Conservation (phyloP, 2,797 vertebrate species). For the Catostomus latipinnis region DNA sequence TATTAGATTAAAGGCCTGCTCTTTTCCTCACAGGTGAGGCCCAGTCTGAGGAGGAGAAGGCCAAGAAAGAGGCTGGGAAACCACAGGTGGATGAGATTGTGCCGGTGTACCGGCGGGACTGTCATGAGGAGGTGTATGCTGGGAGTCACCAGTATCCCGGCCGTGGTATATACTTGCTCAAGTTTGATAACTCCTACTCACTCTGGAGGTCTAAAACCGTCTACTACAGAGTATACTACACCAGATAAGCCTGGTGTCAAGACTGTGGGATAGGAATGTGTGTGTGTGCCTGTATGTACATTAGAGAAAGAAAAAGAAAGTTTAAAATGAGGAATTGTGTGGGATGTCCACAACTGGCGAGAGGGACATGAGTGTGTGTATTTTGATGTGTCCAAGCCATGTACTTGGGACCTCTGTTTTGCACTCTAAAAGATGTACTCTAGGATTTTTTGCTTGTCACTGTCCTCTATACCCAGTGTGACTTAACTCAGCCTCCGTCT, state of each 20-base stretch:
- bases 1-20: background rate
- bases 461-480: slow-evolving; percentile 52
- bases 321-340: slow-evolving; percentile 1
- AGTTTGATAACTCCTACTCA: slow-evolving; percentile 99
- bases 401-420: slow-evolving; percentile 59
- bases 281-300: slow-evolving; percentile 32
- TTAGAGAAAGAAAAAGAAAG: slow-evolving; percentile 26
- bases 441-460: slow-evolving; percentile 53
- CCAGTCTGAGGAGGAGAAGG: slow-evolving; percentile 88
- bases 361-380: slow-evolving; percentile 62
- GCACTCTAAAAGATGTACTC: slow-evolving; percentile 57
- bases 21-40: slow-evolving; percentile 75
- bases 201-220: slow-evolving; percentile 99
- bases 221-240: slow-evolving; percentile 99
- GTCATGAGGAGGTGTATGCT: slow-evolving; percentile 98
- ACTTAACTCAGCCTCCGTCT: slow-evolving; percentile 51
- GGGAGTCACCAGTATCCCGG: slow-evolving; percentile 99
- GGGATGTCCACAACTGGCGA: slow-evolving; percentile 43
- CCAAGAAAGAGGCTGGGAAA: slow-evolving; percentile 92
- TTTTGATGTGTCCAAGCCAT: slow-evolving; percentile 49
- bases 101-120: slow-evolving; percentile 99
- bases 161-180: slow-evolving; percentile 97
- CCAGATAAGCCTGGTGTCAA: slow-evolving; percentile 91
- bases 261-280: slow-evolving; percentile 52
- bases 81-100: slow-evolving; percentile 98